These are phyloP conservation scores for Drosophila pegasa DNA, from an alignment of 2,888 invertebrate species.

Conservation along the genomic window DNA sequence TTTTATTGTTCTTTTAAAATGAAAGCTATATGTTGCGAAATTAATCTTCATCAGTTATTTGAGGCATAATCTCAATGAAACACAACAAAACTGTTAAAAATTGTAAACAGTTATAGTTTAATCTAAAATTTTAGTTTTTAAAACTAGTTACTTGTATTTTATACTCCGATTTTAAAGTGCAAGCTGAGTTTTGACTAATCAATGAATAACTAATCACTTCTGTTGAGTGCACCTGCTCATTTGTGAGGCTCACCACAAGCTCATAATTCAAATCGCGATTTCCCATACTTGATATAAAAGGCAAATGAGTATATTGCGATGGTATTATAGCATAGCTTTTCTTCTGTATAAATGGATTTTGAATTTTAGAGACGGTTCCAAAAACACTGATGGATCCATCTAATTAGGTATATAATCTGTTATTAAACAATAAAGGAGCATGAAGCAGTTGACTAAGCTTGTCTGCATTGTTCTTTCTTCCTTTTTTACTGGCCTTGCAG, in stretches of 20 bases:
- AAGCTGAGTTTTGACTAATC: not conserved
- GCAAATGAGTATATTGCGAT: not conserved
- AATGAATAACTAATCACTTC: not conserved
- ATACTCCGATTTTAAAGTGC: not conserved
- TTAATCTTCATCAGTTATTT: no score
- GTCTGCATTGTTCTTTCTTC: not conserved
- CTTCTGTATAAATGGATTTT: no score
- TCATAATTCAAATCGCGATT: not conserved
- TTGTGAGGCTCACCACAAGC: not conserved
- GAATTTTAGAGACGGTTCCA: no score
- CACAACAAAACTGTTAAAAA: no score
- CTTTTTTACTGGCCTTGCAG: not conserved
- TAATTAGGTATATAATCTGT: not conserved
- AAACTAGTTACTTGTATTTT: not conserved
- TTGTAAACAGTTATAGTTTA: no score
- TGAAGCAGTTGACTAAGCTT: not conserved
- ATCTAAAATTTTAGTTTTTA: not conserved
- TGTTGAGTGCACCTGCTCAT: not conserved
- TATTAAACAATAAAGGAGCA: not conserved
- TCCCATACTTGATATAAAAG: not conserved
- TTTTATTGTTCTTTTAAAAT: no score
- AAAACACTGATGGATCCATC: no score
- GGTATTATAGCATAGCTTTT: no score
- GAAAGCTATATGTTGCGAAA: no score
- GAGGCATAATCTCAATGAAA: no score